Base-by-base conservation (phyloP, 2,888 invertebrate species). In the Xylocampa areola region DNA sequence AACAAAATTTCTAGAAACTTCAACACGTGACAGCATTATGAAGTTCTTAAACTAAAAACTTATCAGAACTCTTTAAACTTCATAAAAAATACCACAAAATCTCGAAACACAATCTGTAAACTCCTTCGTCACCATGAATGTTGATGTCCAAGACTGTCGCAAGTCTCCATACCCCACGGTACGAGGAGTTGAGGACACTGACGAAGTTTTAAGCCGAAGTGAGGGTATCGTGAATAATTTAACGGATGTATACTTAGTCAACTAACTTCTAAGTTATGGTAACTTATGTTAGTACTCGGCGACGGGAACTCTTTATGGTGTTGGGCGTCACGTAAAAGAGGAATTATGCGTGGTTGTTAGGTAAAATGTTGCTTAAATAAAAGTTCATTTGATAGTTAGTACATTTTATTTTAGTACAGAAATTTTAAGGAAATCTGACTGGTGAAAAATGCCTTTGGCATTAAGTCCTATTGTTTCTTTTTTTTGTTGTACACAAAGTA, bases 221-320 rank as follows among this genome's bases (percentile, higher is more conserved):
- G 70, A 74, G 72, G 74, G 74, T 73, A 72, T 71, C 65, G 33
- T 78, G 79, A 79, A 84, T 84, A 84, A 82, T 81, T 84, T 78
- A 81, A 48, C 48, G 49, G 54, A 43, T 55, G 53, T 72, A 63
- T 78, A 69, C 71, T 75, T 69, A 74, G 39, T 47, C 40, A 58
- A 60, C 49, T 62, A 45, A 45, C 48, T 61, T 51, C 6, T 51
- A 63, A 68, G 27, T 66, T 66, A 47, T 55, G 49, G 44, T 47
- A 65, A 67, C 68, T 65, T 62, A 27, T 62, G 65, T 43, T 55
- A 40, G 44, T 45, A 35, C n/a, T 35, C 27, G 35, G 4, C 8
- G 27, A 21, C 19, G 32, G 30, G 14, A 60, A 50, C 45, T 62
- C 47, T 54, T 67, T 67, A 36, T 39, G 13, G 16, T 11, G 16